Conservation (phyloP, 2,888 invertebrate genomes). For the Azorinus chamasolen region DNA sequence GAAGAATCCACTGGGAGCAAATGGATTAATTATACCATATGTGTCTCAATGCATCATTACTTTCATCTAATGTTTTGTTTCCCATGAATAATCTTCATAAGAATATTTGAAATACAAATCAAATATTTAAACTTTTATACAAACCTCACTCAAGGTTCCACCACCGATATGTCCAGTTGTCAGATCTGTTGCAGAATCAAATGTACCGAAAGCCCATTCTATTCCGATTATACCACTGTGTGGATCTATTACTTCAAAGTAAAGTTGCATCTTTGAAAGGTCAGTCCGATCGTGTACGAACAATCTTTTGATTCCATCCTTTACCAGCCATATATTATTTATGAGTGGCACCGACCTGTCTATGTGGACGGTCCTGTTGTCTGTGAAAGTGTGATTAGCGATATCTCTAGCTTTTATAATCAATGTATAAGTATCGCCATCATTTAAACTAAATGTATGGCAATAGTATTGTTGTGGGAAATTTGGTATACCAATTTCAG, state of each 20-base stretch:
- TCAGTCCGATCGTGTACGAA: slow-evolving; percentile 66
- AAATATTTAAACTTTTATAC: too few relatives aligned
- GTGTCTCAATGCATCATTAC: too few relatives aligned
- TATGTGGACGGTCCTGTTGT: slow-evolving; percentile 55
- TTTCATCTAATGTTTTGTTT: too few relatives aligned
- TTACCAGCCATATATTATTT: slow-evolving; percentile 58
- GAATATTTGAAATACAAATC: too few relatives aligned
- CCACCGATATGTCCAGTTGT: neutral
- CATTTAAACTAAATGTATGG: slow-evolving; percentile 19
- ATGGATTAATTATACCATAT: too few relatives aligned
- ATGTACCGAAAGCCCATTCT: slow-evolving; percentile 65
- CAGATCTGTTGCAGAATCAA: slow-evolving; percentile 18
- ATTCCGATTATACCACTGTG: slow-evolving; percentile 69
- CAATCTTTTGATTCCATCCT: slow-evolving; percentile 43
- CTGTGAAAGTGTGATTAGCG: slow-evolving; percentile 44
- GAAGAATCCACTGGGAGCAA: too few relatives aligned
- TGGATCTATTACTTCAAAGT: slow-evolving; percentile 63
- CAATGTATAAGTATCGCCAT: slow-evolving; percentile 60
- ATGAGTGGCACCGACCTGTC: slow-evolving; percentile 65
- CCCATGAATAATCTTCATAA: too few relatives aligned
- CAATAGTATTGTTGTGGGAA: slow-evolving; percentile 51
- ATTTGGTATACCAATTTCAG: slow-evolving; percentile 10
- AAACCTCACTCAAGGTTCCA: too few relatives aligned
- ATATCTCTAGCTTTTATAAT: slow-evolving; percentile 63
- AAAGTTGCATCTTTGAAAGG: slow-evolving; percentile 63